These are phyloP conservation scores for Nephrocerus scutellatus DNA, from an alignment of 2,888 invertebrate genomes.

Conservation along the genomic window DNA sequence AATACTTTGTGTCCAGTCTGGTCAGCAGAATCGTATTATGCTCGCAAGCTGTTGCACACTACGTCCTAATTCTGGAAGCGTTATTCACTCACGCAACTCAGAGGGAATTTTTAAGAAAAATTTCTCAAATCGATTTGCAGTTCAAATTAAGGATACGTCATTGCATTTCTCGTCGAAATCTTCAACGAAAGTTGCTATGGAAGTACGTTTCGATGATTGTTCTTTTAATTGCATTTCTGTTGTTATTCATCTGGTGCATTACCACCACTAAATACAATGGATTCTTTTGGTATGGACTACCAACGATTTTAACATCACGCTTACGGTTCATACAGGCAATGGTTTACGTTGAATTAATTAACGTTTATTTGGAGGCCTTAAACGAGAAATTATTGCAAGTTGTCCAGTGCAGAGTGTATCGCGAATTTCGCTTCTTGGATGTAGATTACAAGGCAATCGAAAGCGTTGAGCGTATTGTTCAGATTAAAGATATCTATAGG, in stretches of 20 bases:
- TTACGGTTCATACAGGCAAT: constrained; percentile 18
- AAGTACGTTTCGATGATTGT: not conserved
- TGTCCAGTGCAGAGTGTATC: constrained; percentile 15
- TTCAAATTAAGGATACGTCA: constrained; percentile 17
- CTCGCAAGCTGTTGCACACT: constrained; percentile 17
- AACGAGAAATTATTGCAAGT: constrained; percentile 21
- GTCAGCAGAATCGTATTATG: constrained; percentile 17
- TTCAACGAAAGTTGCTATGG: too few species aligned
- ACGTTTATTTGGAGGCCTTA: constrained; percentile 6
- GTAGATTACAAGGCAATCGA: constrained; percentile 16
- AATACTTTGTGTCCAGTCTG: constrained; percentile 18
- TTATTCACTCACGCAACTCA: constrained; percentile 15
- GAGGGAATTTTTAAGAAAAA: constrained; percentile 12
- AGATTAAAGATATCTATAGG: constrained; percentile 19
- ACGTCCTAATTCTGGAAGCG: constrained; percentile 20
- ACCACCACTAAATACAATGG: not conserved
- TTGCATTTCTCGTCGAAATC: too few species aligned
- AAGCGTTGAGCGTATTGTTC: constrained; percentile 14
- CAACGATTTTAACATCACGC: constrained; percentile 19
- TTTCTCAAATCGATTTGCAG: constrained; percentile 14
- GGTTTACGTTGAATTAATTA: constrained; percentile 15
- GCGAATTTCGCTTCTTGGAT: constrained; percentile 15
- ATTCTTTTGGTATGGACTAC: constrained; percentile 6
- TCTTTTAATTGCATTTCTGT: constrained; percentile 3
- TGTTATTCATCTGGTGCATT: constrained; percentile 3